Base-by-base conservation (phyloP, 2,113 vertebrate genomes). In the Microcebus ravelobensis region DNA sequence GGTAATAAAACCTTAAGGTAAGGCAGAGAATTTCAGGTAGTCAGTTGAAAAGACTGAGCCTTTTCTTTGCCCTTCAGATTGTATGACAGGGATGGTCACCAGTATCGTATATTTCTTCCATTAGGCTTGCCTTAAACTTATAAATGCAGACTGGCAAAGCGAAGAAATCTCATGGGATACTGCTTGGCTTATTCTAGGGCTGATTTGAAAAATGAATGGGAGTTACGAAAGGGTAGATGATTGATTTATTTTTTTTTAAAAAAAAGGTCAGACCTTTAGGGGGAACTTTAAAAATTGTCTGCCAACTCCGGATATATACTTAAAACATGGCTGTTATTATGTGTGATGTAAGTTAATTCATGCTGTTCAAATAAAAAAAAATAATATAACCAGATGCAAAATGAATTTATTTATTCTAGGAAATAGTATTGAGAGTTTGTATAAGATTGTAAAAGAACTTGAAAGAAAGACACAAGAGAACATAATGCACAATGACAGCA, bases 141-240 rank as follows among this genome's bases (percentile, higher is more conserved):
- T 20, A 61, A 88, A 95, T 65, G 36, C 45, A 94, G 39, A 50
- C 34, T 61, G 10, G 7, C 11, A 93, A 91, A 84, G n/a, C 39
- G 55, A n/a, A 73, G 18, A 39, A 63, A 34, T 63, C 45, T 91
- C 65, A 55, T 13, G 52, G 70, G 86, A 55, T 45, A 20, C 5
- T 50, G 3, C 31, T 87, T 83, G 57, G 18, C 7, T 95, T 86
- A 45, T 84, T 52, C 42, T 45, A 65, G 73, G 57, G 65, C 29
- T 70, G n/a, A 87, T 90, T 94, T 94, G 31, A 96, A 96, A 96
- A 96, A 77, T 93, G n/a, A 94, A 39, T 74, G 36, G 42, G 7
- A 82, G 8, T 8, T 88, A 20, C 20, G 15, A 90, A 96, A 95
- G 65, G 55, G 59, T 39, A 95, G 10, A 68, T 87, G 39, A 95